Base-by-base conservation (phyloP, 1,140 invertebrate species). In the Drosophila kohkoa region DNA sequence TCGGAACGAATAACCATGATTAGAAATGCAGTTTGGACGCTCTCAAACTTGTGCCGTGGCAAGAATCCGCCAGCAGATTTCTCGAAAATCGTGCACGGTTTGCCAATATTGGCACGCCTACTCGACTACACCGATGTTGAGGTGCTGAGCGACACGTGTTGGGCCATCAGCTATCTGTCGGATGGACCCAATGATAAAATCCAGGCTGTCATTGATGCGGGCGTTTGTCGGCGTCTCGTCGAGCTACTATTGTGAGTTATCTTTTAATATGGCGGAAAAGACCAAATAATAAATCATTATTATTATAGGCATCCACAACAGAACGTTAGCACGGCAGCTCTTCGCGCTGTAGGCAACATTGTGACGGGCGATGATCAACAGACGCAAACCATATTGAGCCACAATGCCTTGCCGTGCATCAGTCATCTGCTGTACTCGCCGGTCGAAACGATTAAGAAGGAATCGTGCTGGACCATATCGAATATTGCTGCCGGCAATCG, bases 121-220 rank as follows among this genome's bases (percentile, higher is more conserved):
- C 93, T 99, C 16, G 98, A 98, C 92, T 97, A 99, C 92, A 94
- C 94, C 15, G 99, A 99, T 93, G 93, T 95, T 3, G 98, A 99
- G 92, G 97, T 99, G 10, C 93, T 99, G 28, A 96, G 97, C 59
- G 99, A 99, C 94, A 95, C 98, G 5, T 99, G 98, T 93, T 99
- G 98, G 98, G 97, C 98, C 16, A 94, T 99, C 15, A 95, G 98
- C 41, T 99, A 99, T 92, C 93, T 99, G 32, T 98, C 97, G 7
- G 98, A 99, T 93, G 98, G 98, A 49, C 98, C 98, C 32, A 99
- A 99, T 93, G 98, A 99, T 78, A 99, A 99, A 94, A 99, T 99
- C 82, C 98, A 99, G 93, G 97, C 98, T 63, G 98, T 99, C 41
- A 99, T 99, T 74, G 98, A 99, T 93, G 97, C 98, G 48, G 98